Conservation (phyloP, 2,113 vertebrate genomes). For the Balaeniceps rex region DNA sequence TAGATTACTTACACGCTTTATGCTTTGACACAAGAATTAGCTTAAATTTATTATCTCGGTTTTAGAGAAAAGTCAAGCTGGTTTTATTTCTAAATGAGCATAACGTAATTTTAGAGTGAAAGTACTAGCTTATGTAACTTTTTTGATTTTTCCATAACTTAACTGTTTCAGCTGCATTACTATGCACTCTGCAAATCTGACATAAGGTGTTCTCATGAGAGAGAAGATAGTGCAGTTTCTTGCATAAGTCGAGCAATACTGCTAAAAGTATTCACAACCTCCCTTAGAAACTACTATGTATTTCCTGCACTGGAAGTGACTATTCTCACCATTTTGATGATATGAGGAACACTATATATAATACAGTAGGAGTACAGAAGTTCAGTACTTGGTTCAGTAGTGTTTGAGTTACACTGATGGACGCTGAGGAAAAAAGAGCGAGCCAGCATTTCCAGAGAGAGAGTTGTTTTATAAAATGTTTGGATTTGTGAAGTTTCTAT, state of each 20-base stretch:
- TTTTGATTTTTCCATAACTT: neutral
- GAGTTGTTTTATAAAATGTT: neutral
- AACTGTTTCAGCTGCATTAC: neutral
- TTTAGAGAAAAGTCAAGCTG: neutral
- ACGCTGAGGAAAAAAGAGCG: neutral
- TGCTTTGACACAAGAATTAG: neutral
- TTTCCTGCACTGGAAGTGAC: neutral
- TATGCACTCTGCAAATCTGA: neutral
- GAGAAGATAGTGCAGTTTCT: neutral
- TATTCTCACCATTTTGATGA: neutral
- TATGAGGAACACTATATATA: neutral
- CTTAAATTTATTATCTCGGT: neutral
- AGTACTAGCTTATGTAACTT: neutral
- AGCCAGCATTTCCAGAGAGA: neutral
- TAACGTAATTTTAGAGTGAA: neutral
- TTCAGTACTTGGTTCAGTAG: neutral
- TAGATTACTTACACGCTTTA: neutral
- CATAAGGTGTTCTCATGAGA: fast-evolving
- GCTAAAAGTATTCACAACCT: neutral
- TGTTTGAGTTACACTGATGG: neutral
- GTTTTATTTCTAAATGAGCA: neutral
- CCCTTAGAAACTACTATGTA: neutral
- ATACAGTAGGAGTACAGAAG: neutral
- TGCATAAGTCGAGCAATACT: neutral
- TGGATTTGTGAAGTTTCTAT: neutral